A percentile compares a stretch with the other conserved stretches of the same genome.
These are phyloP conservation scores for Scaptomyza hsui DNA, from an alignment of 1,140 invertebrate genomes.

Conservation along the genomic window DNA sequence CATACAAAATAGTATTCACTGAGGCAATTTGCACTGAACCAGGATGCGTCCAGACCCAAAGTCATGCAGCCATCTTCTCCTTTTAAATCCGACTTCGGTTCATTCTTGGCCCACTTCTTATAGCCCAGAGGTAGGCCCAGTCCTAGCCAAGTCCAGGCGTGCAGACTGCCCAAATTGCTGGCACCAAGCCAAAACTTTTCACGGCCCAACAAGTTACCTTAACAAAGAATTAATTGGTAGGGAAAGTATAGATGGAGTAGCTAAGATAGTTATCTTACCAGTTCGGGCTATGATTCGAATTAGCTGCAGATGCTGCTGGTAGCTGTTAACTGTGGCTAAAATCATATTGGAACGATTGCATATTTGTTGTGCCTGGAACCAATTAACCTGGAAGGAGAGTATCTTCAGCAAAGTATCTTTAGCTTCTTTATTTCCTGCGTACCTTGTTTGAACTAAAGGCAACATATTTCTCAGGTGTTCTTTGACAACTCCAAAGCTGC, in stretches of 20 bases:
- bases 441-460: constrained; percentile 43
- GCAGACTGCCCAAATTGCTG: constrained; percentile 37
- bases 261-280: constrained; percentile 29
- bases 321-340: constrained; percentile 47
- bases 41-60: constrained; percentile 28
- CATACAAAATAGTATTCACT: constrained; percentile 49
- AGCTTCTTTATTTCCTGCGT: not conserved
- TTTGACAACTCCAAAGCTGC: constrained; percentile 1
- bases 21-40: constrained; percentile 51
- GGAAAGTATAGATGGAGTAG: not conserved
- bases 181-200: constrained; percentile 58
- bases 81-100: constrained; percentile 20
- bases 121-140: constrained; percentile 52
- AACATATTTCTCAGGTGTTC: constrained; percentile 24
- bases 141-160: constrained; percentile 54
- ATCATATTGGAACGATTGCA: constrained; percentile 45
- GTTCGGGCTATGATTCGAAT: constrained; percentile 16
- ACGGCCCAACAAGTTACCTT: constrained; percentile 29
- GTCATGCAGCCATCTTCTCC: constrained; percentile 34
- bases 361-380: constrained; percentile 50
- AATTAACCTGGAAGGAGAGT: constrained; percentile 35
- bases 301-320: constrained; percentile 40
- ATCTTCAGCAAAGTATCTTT: not conserved
- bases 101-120: constrained; percentile 39
- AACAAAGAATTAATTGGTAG: not conserved